A percentile compares a stretch with the other conserved stretches of the same genome.
Conservation (phyloP, 2,888 invertebrate species). For the Caenorhabditis sp. region DNA sequence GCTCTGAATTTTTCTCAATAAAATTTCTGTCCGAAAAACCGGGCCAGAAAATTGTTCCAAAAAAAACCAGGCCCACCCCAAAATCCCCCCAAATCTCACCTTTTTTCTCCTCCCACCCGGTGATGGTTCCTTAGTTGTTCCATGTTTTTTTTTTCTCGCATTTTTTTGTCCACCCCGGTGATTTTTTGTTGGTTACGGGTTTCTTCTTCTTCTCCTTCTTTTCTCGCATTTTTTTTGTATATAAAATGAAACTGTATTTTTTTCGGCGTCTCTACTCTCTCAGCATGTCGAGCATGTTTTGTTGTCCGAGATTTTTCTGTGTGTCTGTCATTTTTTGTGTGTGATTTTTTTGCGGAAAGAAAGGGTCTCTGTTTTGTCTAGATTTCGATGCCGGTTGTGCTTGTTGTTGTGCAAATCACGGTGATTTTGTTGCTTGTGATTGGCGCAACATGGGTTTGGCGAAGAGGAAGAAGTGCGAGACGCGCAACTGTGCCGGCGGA, state of each 20-base stretch:
- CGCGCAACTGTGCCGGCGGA: no score
- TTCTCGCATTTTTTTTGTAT: not conserved
- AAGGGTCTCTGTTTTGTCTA: slow-evolving; percentile 17
- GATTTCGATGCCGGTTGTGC: slow-evolving; percentile 53
- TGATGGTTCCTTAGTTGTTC: not conserved
- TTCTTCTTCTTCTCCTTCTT: not conserved
- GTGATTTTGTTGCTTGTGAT: slow-evolving; percentile 42
- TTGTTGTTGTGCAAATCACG: slow-evolving; percentile 47
- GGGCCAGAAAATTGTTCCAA: no score
- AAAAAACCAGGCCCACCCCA: no score
- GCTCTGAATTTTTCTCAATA: no score
- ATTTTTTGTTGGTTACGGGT: slow-evolving; percentile 6
- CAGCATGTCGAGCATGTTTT: no score
- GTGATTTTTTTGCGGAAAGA: not conserved
- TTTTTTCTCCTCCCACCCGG: not conserved
- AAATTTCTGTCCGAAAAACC: no score
- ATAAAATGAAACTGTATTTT: not conserved
- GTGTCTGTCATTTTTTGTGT: not conserved
- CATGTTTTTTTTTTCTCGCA: not conserved
- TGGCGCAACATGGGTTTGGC: slow-evolving; percentile 38
- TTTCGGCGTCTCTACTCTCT: slow-evolving; percentile 14
- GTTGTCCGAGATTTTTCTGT: no score
- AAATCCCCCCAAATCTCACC: no score
- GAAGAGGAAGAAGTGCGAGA: slow-evolving; percentile 23
- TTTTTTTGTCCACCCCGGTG: slow-evolving; percentile 8